Conservation (phyloP, 2,113 vertebrate species). For the Benitochromis conjunctus region DNA sequence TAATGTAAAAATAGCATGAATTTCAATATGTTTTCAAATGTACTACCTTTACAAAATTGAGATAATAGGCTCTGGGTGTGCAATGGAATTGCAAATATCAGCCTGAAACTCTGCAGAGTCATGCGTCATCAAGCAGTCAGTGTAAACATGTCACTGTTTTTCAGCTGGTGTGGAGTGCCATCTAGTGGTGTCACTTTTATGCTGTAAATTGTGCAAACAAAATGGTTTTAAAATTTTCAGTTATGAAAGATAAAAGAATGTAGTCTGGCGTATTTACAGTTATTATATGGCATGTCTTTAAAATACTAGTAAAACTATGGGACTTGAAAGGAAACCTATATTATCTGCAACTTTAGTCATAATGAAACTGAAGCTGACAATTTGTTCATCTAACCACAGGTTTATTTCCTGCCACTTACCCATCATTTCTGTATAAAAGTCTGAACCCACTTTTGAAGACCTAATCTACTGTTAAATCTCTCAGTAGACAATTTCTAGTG, state of each 20-base stretch:
- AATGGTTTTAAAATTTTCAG: not conserved
- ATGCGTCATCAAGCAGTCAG: not conserved
- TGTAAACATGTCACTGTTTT: not conserved
- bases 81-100: not conserved
- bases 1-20: not conserved
- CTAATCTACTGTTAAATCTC: not conserved
- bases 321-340: not conserved
- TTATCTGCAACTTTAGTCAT: not conserved
- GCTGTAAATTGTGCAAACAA: not conserved
- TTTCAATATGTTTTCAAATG: not conserved
- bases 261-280: not conserved
- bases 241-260: not conserved
- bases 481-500: not conserved
- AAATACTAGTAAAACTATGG: not conserved
- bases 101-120: not conserved
- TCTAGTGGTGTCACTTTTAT: conserved; percentile 42
- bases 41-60: not conserved
- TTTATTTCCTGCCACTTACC: conserved; percentile 15
- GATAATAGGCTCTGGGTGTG: not conserved
- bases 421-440: not conserved
- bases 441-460: not conserved
- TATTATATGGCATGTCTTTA: not conserved
- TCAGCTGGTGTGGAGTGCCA: conserved; percentile 36
- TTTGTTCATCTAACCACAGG: not conserved
- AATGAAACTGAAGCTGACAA: conserved; percentile 7